These are phyloP conservation scores for Trissonchulus latispiculum DNA, from an alignment of 2,888 invertebrate species.

Conservation along the genomic window DNA sequence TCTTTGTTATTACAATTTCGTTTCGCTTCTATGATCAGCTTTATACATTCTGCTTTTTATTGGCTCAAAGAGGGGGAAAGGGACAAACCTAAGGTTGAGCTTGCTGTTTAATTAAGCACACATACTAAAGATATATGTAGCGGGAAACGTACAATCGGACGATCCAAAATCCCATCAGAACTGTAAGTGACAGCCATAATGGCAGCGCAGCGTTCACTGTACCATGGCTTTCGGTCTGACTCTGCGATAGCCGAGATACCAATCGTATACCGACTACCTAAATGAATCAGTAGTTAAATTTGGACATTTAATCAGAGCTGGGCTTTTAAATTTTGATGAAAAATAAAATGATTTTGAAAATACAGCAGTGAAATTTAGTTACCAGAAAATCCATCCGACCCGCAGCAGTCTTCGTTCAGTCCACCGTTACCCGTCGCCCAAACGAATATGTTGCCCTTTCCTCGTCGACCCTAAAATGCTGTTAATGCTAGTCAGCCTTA, in stretches of 20 bases:
- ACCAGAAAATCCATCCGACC: background rate
- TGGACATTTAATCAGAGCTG: no score
- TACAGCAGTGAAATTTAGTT: no score
- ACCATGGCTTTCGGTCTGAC: background rate
- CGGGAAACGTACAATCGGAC: background rate
- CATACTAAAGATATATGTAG: no score
- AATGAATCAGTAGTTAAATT: background rate
- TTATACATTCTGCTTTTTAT: no score
- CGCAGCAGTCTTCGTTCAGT: background rate
- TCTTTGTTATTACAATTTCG: no score
- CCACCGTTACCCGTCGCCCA: background rate
- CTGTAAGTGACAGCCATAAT: background rate
- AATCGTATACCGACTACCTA: background rate
- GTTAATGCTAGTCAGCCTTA: no score
- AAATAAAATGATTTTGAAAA: no score
- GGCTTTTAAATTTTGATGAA: no score
- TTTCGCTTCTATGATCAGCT: no score
- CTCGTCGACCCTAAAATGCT: background rate
- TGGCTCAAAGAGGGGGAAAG: no score
- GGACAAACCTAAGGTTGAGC: no score
- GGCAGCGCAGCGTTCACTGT: background rate
- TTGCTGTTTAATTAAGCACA: no score
- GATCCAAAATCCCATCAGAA: background rate
- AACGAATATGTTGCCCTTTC: background rate
- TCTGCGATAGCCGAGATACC: background rate